These are phyloP conservation scores for Drosophila phalerata DNA, from an alignment of 2,888 invertebrate genomes.

Conservation along the genomic window DNA sequence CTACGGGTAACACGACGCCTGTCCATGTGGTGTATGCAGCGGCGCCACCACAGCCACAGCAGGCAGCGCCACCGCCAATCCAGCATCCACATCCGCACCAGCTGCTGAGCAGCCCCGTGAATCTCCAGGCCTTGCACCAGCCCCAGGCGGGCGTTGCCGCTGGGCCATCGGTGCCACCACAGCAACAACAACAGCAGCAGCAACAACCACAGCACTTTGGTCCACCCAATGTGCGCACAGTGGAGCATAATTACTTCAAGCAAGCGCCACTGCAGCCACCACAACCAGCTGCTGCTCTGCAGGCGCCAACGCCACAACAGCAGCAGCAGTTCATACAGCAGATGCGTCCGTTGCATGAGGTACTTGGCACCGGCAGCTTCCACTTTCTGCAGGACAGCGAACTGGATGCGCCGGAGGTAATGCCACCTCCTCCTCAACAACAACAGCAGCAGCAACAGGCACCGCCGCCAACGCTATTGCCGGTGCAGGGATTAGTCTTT, in stretches of 20 bases:
- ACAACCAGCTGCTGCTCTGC: conserved; percentile 45
- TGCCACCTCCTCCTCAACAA: conserved; percentile 61
- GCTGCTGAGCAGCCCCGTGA: conserved; percentile 71
- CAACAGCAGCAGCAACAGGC: conserved; percentile 57
- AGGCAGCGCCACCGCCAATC: conserved; percentile 35
- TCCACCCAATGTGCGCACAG: conserved; percentile 88
- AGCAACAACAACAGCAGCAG: conserved; percentile 58
- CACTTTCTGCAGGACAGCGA: conserved; percentile 96
- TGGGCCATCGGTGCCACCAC: conserved; percentile 35
- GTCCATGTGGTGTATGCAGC: conserved; percentile 76
- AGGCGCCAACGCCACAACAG: conserved; percentile 87
- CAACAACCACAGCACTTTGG: conserved; percentile 79
- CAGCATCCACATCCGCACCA: conserved; percentile 72
- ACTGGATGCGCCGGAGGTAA: conserved; percentile 90
- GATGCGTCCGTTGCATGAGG: conserved; percentile 90
- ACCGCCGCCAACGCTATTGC: conserved; percentile 62
- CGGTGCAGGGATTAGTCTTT: conserved; percentile 69
- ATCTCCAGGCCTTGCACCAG: conserved; percentile 73
- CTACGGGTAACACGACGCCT: conserved; percentile 71
- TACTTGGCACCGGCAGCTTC: conserved; percentile 91
- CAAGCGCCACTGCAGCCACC: conserved; percentile 62
- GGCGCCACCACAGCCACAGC: conserved; percentile 76
- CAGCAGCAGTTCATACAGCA: conserved; percentile 89
- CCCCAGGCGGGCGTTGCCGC: conserved; percentile 54
- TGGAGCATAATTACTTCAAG: conserved; percentile 89